Base-by-base conservation (phyloP, 2,888 invertebrate species). In the Gymnocheta viridis region DNA sequence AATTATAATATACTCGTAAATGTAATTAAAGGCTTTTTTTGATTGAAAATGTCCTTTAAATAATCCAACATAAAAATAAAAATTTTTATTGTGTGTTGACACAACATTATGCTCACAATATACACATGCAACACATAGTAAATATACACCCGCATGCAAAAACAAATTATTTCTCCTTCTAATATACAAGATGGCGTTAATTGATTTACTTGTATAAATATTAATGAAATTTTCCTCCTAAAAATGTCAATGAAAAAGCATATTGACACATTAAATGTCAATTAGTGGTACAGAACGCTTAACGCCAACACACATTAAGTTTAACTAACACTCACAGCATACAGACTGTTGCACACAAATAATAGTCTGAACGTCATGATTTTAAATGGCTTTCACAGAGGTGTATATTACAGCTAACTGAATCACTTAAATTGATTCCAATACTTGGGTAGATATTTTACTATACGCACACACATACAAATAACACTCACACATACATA, bases 211-310 rank as follows among this genome's bases (percentile, higher is more conserved):
- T 72, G 9, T 14, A 76, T 74, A 70, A 78, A 76, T 77, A 76
- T 77, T 67, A 62, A 67, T 77, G 77, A 9, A 83, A 72, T 76
- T 76, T 79, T 60, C 47, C 54, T 60, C 47, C 54, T 83, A 38
- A 72, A 80, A 83, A 76, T 83, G 58, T 58, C 66, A 80, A 24
- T 67, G 58, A 66, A 54, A 60, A 58, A 64, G 24, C 80, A 80
- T 70, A 69, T 76, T 76, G 81, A 62, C 62, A 81, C 72, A 84
- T 84, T 81, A 84, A 84, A 80, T 84, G 81, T 81, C 84, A 84
- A 67, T 77, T 84, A 77, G 77, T 79, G 70, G 38, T 35, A 66
- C 58, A 79, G 19, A 58, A 76, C 24, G 12, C 27, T 49, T 51
- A 67, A 38, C 56, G 58, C 29, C 47, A 69, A 2, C 14, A n/a